Conservation (phyloP, 2,797 vertebrate genomes). For the Betta splendens region DNA sequence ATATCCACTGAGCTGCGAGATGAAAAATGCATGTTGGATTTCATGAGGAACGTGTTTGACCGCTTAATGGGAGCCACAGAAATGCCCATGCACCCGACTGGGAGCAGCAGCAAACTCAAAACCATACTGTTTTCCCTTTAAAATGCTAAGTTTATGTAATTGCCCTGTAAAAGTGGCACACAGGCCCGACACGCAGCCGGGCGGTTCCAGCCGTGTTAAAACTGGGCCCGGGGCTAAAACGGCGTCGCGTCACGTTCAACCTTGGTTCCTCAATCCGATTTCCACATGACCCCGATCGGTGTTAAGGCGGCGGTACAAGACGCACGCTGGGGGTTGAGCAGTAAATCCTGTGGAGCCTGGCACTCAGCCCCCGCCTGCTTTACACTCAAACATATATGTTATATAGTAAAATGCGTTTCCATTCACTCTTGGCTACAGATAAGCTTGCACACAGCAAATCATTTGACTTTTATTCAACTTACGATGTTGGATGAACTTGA, state of each 20-base stretch:
- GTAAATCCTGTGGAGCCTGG: conserved; percentile 11
- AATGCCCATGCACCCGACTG: conserved; percentile 34
- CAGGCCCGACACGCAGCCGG: conserved; percentile 40
- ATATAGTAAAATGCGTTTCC: conserved; percentile 49
- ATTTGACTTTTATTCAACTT: too few relatives aligned
- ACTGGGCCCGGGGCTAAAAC: conserved; percentile 30
- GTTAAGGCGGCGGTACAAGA: conserved; percentile 32
- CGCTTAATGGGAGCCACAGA: conserved; percentile 48
- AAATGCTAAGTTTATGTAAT: conserved; percentile 62
- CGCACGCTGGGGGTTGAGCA: conserved; percentile 13
- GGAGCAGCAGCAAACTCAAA: conserved; percentile 35
- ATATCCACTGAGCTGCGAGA: conserved; percentile 15
- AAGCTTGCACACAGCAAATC: conserved; percentile 21
- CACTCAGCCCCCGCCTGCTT: conserved; percentile 11
- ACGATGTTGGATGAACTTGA: too few relatives aligned
- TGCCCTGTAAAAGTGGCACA: conserved; percentile 61
- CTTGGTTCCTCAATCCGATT: conserved; percentile 25
- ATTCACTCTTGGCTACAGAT: conserved; percentile 35
- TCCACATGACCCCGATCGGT: conserved; percentile 42
- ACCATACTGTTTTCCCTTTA: conserved; percentile 35
- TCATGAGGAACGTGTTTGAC: conserved; percentile 14
- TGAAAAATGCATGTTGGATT: conserved; percentile 34
- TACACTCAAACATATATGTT: too few relatives aligned
- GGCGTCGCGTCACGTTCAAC: conserved; percentile 50
- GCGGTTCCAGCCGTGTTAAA: conserved; percentile 47